Base-by-base conservation (phyloP, 1,140 invertebrate species). In the Camponotus vicinus region DNA sequence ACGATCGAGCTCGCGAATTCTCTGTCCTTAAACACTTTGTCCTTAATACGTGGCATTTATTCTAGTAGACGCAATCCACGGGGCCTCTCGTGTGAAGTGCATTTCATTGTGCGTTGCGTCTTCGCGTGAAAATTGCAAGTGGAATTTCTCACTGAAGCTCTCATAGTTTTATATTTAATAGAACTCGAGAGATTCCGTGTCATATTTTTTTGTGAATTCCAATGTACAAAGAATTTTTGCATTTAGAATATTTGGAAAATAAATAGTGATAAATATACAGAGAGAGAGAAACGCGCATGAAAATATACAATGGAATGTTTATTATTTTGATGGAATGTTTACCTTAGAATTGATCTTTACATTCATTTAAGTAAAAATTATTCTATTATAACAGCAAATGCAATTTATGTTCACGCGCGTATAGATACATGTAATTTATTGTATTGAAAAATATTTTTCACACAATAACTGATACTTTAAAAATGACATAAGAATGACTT, bases 1-100 rank as follows among this genome's bases (percentile, higher is more conserved):
- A 82, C 52, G 66, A 82, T 82, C 40, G 79, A 73, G 55, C 79
- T 82, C 79, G 67, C 67, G 55, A 82, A 42, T 71, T 71, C 66
- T 21, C 27, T 2, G 67, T 37, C 9, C 55, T 61, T 73, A 61
- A 69, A 73, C 27, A 70, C 55, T 82, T 82, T 73, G 79, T 37
- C 63, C 45, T 55, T 52, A 82, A 27, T 73, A 34, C 40, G 27
- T 59, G 27, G 37, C 79, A 59, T 73, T 73, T 73, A 59, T 82
- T 37, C 40, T 59, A 45, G 37, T 45, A 59, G 77, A 55, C 21
- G 55, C 79, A 49, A 82, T 82, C 27, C 55, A 61, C 6, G 13
- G 8, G 40, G 7, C 37, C 21, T 15, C 45, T 73, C 40, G 27
- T 45, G 21, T 49, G 52, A 82, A 34, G 37, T 59, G 67, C 67